phyloP scores from a whole-genome alignment of 2,888 invertebrate species.

The Mythimna impura region DNA sequence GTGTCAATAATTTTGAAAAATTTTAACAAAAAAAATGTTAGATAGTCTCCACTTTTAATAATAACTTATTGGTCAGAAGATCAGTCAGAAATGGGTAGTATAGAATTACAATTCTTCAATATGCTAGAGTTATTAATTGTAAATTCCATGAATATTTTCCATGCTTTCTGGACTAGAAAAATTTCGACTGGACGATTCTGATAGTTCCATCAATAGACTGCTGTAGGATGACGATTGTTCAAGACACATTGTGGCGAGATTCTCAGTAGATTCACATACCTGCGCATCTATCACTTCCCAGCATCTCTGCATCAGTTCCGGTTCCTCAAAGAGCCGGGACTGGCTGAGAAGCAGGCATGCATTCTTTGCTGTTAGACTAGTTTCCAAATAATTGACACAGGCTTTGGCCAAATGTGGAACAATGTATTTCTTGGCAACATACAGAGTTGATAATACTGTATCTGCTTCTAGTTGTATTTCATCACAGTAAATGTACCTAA shows the following conservation, averaged over 20 bases:
- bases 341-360: conserved; percentile 98
- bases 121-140: conserved; percentile 66
- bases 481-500: conserved; percentile 98
- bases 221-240: conserved; percentile 85
- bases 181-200: conserved; percentile 83
- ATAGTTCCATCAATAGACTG: conserved; percentile 85
- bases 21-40: conserved; percentile 14
- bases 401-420: conserved; percentile 98
- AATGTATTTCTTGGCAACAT: conserved; percentile 99
- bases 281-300: conserved; percentile 99
- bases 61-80: conserved; percentile 47
- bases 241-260: conserved; percentile 83
- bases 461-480: conserved; percentile 98
- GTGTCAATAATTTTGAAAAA: conserved; percentile 17
- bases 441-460: conserved; percentile 97
- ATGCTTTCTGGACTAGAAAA: conserved; percentile 84
- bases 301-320: conserved; percentile 98
- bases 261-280: conserved; percentile 92
- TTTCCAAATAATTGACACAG: conserved; percentile 98
- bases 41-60: conserved; percentile 15
- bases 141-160: conserved; percentile 78
- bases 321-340: conserved; percentile 98
- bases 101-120: conserved; percentile 23
- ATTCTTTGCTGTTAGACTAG: conserved; percentile 98
- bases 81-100: conserved; percentile 42